Base-by-base conservation (phyloP, 2,797 vertebrate genomes). In the Yasuhikotakia modesta region DNA sequence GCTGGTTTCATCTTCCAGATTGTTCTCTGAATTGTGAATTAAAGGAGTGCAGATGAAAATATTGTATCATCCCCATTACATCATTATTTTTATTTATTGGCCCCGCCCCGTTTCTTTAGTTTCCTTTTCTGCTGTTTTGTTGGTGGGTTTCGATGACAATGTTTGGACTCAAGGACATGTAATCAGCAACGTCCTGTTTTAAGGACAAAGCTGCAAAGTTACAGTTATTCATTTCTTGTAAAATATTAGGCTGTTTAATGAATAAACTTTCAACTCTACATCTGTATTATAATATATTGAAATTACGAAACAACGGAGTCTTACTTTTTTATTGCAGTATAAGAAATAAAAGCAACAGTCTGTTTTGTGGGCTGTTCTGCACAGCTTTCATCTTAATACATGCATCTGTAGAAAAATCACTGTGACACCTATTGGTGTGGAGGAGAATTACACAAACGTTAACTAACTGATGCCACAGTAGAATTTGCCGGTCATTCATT, bases 281-380 rank as follows among this genome's bases (percentile, higher is more conserved):
- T 92, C 92, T 94, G 93, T 94, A 94, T 93, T 93, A 93, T 94
- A 94, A 93, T 93, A 93, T 93, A 94, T 92, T 87, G 88, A 91
- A 90, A 90, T 86, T 76, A 84, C 85, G 83, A 93, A 89, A 86
- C 89, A 86, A 86, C 89, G 87, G 90, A 93, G 90, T 94, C 90
- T 84, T 90, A 91, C 89, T 85, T 69, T 73, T 93, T 92, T 93
- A 91, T 93, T 91, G 84, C 90, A 58, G 89, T 91, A 90, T 90
- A 84, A 85, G 89, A 90, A 90, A 90, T 91, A 92, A 75, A 73
- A n/a, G n/a, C 89, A 91, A 89, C 89, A 79, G 90, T 92, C 92
- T 89, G 76, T 85, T 89, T 82, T 91, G 89, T 90, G n/a, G 84
- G 86, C 90, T 92, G 91, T 91, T 89, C 46, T 32, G 90, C 83